Evolutionary conservation across 2,113 vertebrate genomes (phyloP).

Genomic region (Actenoides hombroni): DNA sequence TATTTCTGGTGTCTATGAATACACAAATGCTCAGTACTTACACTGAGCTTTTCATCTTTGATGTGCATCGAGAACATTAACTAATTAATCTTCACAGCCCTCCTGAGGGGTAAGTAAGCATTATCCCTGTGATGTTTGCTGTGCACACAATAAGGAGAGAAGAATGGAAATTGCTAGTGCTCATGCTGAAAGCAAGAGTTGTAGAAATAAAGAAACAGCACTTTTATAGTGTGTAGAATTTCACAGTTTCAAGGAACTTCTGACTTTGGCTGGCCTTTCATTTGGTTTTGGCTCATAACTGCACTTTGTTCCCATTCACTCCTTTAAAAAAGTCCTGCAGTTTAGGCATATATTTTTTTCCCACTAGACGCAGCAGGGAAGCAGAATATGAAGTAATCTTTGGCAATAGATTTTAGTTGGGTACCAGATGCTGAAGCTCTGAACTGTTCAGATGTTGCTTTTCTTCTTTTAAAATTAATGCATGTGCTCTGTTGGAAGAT

Average conservation of each 20-base stretch:
- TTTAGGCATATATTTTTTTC: neutral
- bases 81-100: constrained; percentile 36
- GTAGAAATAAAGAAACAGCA: neutral
- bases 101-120: neutral
- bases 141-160: neutral
- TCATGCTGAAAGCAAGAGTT: neutral
- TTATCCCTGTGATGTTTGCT: constrained; percentile 6
- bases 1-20: neutral
- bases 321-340: neutral
- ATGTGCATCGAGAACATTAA: neutral
- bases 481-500: neutral
- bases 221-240: neutral
- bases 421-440: neutral
- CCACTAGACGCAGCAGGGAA: neutral
- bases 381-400: neutral
- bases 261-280: neutral
- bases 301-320: rapidly evolving
- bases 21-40: neutral
- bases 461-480: neutral
- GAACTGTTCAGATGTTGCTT: neutral
- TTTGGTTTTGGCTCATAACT: neutral
- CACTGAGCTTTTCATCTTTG: constrained; percentile 16
- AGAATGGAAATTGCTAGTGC: neutral
- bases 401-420: neutral
- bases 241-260: rapidly evolving